Percentiles rank a stretch among this genome's conserved stretches.
These are phyloP conservation scores for Puffinus mauretanicus DNA, from an alignment of 2,113 vertebrate species.

Conservation along the genomic window DNA sequence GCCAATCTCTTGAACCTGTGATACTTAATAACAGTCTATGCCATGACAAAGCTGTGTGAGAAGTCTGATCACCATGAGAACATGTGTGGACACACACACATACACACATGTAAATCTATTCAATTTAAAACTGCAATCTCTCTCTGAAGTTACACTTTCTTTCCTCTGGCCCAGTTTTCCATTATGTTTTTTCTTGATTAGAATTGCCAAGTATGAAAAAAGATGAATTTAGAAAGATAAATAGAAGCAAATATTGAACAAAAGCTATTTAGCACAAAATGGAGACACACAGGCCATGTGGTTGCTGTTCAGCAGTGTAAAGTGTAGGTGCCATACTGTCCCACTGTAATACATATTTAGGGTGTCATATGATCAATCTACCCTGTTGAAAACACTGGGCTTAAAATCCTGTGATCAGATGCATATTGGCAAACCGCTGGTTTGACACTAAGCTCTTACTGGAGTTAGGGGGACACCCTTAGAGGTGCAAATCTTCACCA, in stretches of 20 bases:
- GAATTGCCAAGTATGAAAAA: background rate
- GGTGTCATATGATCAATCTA: background rate
- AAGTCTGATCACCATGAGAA: background rate
- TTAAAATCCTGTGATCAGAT: background rate
- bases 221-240: background rate
- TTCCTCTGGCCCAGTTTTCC: background rate
- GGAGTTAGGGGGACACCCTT: background rate
- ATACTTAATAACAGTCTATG: background rate
- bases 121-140: background rate
- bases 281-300: background rate
- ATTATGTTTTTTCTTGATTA: background rate
- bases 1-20: background rate
- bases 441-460: background rate
- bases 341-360: background rate
- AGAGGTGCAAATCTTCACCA: background rate
- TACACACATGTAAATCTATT: fast-evolving
- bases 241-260: background rate
- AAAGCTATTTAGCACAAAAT: background rate
- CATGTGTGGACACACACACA: background rate
- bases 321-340: background rate
- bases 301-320: background rate
- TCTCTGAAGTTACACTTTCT: background rate
- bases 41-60: background rate
- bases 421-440: background rate
- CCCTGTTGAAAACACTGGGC: background rate